Base-by-base conservation (phyloP, 2,113 vertebrate species). In the Aldabrachelys gigantea region DNA sequence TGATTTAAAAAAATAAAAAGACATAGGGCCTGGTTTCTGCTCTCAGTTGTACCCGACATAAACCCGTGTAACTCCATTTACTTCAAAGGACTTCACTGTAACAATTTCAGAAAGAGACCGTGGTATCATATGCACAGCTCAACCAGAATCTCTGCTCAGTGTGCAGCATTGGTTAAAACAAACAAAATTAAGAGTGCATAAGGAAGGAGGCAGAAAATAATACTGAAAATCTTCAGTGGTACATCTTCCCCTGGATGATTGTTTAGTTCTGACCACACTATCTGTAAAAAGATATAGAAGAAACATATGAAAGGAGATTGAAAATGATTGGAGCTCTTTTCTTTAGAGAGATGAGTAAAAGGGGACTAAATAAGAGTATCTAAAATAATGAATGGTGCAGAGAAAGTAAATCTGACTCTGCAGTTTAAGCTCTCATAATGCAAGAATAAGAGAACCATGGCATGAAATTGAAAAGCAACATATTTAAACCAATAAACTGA, bases 401-500 rank as follows among this genome's bases (percentile, higher is more conserved):
- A 78, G 75, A 29, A 78, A 25, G 41, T 47, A 78, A 29, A 27
- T 44, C 41, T 27, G 24, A 29, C 44, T 14, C 41, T 47, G 44
- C 75, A 78, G 25, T 47, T 78, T 72, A 44, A 22, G 72, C 49
- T 10, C 1, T 89, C 49, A 8, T 72, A 12, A 35, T 13, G 49
- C 52, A 14, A 76, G 31, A 8, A 21, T 35, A 72, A 2, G 47
- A 83, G 84, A 87, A 41, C 2, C 2, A 19, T 79, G 52, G 24
- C 16, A 14, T 31, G 50, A 6, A 4, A 9, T 12, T 3, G 0
- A 1, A 85, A 35, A 31, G 8, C 52, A 52, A 6, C 31, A 62
- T 78, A 47, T 78, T 78, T 13, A 78, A 78, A 44, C 5, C 47
- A 44, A 22, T 59, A 14, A 80, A 91, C 75, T 85, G 16, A 49